Conservation (phyloP, 2,113 vertebrate genomes). For the Nestor notabilis region DNA sequence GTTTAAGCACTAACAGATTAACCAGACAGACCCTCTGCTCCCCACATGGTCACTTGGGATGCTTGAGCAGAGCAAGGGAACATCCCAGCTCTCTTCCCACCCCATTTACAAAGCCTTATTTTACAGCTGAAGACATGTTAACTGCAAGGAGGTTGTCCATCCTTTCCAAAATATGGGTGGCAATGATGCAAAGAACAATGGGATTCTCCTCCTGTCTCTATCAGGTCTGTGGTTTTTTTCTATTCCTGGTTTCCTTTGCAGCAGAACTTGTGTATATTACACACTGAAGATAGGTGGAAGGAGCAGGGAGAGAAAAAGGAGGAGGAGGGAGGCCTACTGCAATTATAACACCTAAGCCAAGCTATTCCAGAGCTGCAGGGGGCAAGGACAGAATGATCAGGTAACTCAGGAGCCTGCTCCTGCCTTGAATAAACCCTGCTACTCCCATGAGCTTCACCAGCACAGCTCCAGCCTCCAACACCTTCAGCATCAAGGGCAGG, state of each 20-base stretch:
- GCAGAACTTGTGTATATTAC: not conserved
- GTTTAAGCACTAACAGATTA: not conserved
- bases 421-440: not conserved
- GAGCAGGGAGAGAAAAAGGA: not conserved
- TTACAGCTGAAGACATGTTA: not conserved
- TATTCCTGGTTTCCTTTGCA: not conserved
- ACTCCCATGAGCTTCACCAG: not conserved
- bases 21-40: not conserved
- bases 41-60: not conserved
- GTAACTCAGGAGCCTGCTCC: not conserved
- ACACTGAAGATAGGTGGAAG: not conserved
- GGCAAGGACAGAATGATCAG: not conserved
- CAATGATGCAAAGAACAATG: not conserved
- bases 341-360: conserved; percentile 1
- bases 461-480: not conserved
- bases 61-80: not conserved
- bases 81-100: not conserved
- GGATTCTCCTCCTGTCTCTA: not conserved
- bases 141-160: not conserved
- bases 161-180: not conserved
- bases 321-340: not conserved
- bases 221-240: not conserved
- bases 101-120: not conserved
- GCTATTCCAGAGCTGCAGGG: not conserved
- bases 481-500: not conserved